Conservation (phyloP, 2,797 vertebrate species). For the Anomalospiza imberbis region DNA sequence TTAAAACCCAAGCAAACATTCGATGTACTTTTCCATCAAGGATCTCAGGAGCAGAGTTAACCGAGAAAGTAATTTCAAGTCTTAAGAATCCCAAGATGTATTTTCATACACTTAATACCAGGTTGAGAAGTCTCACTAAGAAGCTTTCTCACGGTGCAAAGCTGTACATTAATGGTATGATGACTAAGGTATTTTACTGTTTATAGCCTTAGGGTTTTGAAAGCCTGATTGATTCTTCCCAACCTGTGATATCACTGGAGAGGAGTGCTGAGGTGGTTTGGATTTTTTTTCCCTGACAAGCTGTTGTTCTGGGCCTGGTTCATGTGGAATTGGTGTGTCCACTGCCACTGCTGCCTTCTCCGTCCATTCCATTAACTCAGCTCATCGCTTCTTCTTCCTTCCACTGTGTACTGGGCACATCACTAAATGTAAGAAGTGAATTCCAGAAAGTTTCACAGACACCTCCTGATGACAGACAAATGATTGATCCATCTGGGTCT, state of each 20-base stretch:
- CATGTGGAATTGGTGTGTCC: not conserved
- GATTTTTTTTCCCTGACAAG: not conserved
- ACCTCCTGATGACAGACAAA: not conserved
- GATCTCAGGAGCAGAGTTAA: slow-evolving; percentile 34
- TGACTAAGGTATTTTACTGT: slow-evolving; percentile 14
- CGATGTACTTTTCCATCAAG: slow-evolving; percentile 15
- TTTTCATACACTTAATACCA: not conserved
- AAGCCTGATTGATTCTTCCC: not conserved
- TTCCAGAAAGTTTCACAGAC: not conserved
- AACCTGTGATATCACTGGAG: not conserved
- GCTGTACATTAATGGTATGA: not conserved
- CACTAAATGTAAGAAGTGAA: not conserved
- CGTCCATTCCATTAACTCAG: not conserved
- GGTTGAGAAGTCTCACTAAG: slow-evolving; percentile 9
- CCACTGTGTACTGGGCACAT: not conserved
- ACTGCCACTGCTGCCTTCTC: not conserved
- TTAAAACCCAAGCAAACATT: not conserved
- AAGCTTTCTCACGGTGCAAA: not conserved
- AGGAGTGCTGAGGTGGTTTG: not conserved
- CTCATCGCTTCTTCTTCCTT: not conserved
- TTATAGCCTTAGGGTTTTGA: not conserved
- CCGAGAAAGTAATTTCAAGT: slow-evolving; percentile 7
- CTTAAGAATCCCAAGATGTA: not conserved
- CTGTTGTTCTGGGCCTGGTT: not conserved
- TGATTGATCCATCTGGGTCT: not conserved